Evolutionary conservation across 2,113 vertebrate species (phyloP).

Genomic region (Poeciliopsis retropinna): DNA sequence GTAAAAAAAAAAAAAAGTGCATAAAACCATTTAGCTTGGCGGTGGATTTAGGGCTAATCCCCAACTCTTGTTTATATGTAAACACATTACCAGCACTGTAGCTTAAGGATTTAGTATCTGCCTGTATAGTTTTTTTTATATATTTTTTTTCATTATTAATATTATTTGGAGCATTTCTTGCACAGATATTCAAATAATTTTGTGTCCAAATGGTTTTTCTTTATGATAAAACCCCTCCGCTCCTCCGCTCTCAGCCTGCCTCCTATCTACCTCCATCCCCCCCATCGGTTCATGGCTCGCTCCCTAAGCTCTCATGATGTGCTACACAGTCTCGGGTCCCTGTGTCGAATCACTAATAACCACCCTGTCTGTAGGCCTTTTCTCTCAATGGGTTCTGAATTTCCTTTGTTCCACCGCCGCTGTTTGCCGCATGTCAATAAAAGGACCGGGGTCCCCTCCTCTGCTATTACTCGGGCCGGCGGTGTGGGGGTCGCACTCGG

Average conservation of each 20-base stretch:
- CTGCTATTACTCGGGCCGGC: conserved; percentile 38
- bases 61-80: conserved; percentile 77
- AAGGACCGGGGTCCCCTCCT: conserved; percentile 52
- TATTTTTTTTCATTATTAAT: conserved; percentile 1
- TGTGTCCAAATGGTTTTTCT: conserved; percentile 62
- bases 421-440: conserved; percentile 80
- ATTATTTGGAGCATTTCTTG: conserved; percentile 28
- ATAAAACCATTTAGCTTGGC: conserved; percentile 72
- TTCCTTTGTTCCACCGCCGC: conserved; percentile 74
- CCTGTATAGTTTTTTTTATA: conserved; percentile 40
- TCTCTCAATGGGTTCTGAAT: conserved; percentile 74
- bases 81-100: conserved; percentile 67
- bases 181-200: conserved; percentile 55
- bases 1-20: conserved; percentile 49
- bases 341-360: conserved; percentile 80
- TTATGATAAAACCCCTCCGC: conserved; percentile 46
- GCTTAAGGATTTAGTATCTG: conserved; percentile 68
- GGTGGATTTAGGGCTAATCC: conserved; percentile 75
- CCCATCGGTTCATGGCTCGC: conserved; percentile 64
- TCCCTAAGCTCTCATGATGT: conserved; percentile 80
- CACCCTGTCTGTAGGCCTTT: conserved; percentile 70
- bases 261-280: conserved; percentile 48
- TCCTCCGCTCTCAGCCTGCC: conserved; percentile 23
- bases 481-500: conserved; percentile 19
- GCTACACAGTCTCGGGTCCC: conserved; percentile 76